A percentile compares a stretch with the other conserved stretches of the same genome.
Evolutionary conservation across 1,140 invertebrate genomes (phyloP).

Genomic region (Musca domestica): DNA sequence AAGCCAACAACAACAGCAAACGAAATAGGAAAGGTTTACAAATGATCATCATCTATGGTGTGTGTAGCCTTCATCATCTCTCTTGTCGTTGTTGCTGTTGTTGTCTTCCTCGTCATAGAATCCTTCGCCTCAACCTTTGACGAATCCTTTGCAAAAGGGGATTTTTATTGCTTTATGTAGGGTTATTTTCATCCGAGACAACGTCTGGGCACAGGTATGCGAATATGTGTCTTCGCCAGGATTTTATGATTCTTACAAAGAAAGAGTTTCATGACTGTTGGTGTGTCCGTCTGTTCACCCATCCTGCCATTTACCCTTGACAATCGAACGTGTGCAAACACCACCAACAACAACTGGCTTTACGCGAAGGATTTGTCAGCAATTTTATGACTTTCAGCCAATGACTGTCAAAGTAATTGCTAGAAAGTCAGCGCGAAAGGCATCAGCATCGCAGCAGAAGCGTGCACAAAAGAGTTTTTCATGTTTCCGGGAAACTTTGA

Average conservation of each 20-base stretch:
- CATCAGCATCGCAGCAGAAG: neutral
- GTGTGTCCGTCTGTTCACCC: neutral
- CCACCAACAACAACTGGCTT: neutral
- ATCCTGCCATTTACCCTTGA: neutral
- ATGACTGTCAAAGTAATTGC: constrained; percentile 5
- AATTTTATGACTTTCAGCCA: constrained; percentile 14
- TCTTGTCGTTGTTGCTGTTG: too few relatives aligned
- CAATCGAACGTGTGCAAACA: neutral
- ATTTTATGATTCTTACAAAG: constrained; percentile 13
- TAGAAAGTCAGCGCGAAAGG: neutral
- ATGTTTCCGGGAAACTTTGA: neutral
- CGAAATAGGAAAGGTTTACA: neutral
- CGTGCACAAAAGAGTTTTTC: constrained; percentile 12
- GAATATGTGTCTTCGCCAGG: neutral
- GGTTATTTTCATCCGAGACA: constrained; percentile 2
- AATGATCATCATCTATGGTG: neutral
- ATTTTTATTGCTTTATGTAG: constrained; percentile 23
- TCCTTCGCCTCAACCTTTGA: neutral
- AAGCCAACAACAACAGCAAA: too few relatives aligned
- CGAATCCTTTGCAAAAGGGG: neutral
- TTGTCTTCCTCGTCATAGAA: neutral
- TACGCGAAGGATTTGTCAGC: neutral
- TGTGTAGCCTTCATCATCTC: too few relatives aligned
- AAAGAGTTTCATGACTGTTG: constrained; percentile 13
- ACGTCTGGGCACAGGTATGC: neutral